Evolutionary conservation across 2,797 vertebrate genomes (phyloP), one percentile per base, ranked within the genome.

Genomic region (Natrix natrix): DNA sequence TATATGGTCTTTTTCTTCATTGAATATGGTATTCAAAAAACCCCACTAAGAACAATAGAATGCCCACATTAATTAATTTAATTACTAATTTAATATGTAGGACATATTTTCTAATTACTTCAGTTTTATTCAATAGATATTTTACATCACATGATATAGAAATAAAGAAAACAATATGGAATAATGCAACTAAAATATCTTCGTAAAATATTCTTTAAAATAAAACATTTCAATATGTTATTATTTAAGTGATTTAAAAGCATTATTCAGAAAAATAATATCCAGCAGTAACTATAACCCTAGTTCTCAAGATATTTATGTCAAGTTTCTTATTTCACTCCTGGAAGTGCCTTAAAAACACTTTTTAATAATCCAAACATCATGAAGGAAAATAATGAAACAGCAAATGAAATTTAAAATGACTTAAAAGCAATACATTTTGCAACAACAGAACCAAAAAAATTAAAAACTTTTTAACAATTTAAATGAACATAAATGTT

Each of bases 121-220:
- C 90, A 95, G 43, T 69, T 97, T 97, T 97, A 97, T 97, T 92
- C 92, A 0, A 94, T 94, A 96, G 55, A 59, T 88, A 69, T 91
- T 96, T 94, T 96, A 93, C 93, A 97, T 28, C 96, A 92, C 90
- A n/a, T n/a, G 60, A 52, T 26, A 94, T 92, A 96, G 95, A 88
- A 88, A 61, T 86, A 95, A 93, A 96, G 16, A 96, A 93, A 96
- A 95, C 94, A 94, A 96, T 95, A 97, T 90, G 89, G 97, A 98
- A 97, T 96, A 86, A 92, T 96, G 97, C 90, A 97, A 97, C 95
- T 93, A n/a, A 95, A 91, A 92, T 94, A 93, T 78, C 4, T n/a
- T 88, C 91, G 87, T 93, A 37, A 92, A 97, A 95, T 88, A 96
- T 87, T 24, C 93, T 96, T 90, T 69, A 96, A 94, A 94, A 94